Percentiles rank a stretch among this genome's conserved stretches.
phyloP scores from a whole-genome alignment of 2,888 invertebrate genomes.

The Branchipolynoe longqiensis region DNA sequence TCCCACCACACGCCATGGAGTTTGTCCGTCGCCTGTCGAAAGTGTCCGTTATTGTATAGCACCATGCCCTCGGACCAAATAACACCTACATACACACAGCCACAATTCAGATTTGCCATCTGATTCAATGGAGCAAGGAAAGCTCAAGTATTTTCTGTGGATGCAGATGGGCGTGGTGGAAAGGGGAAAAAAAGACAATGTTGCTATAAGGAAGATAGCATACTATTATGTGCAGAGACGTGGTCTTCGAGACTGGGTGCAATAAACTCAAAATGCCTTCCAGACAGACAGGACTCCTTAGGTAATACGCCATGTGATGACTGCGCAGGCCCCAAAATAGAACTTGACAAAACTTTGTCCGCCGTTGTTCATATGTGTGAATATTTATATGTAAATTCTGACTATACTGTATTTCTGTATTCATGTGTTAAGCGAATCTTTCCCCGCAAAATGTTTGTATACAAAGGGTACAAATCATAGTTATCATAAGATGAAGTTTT shows the following conservation, averaged over 20 bases:
- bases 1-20: no score
- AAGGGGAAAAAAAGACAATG: neutral
- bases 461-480: slow-evolving; percentile 41
- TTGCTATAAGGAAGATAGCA: neutral
- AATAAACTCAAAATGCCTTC: slow-evolving; percentile 1
- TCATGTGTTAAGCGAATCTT: slow-evolving; percentile 36
- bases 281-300: neutral
- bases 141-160: slow-evolving; percentile 6
- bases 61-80: no score
- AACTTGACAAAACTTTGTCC: slow-evolving; percentile 35
- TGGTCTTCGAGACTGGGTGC: neutral
- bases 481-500: slow-evolving; percentile 18
- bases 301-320: slow-evolving; percentile 13
- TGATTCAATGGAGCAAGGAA: slow-evolving; percentile 10
- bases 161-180: neutral
- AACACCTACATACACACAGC: neutral
- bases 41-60: no score
- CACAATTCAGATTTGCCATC: slow-evolving; percentile 1
- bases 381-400: slow-evolving; percentile 54
- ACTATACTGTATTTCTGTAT: slow-evolving; percentile 37
- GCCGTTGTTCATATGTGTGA: slow-evolving; percentile 50
- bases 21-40: no score
- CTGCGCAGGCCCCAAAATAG: slow-evolving; percentile 14
- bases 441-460: slow-evolving; percentile 21
- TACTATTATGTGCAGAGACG: neutral